Base-by-base conservation (phyloP, 2,888 invertebrate species). In the Branchinecta sandiegonensis region DNA sequence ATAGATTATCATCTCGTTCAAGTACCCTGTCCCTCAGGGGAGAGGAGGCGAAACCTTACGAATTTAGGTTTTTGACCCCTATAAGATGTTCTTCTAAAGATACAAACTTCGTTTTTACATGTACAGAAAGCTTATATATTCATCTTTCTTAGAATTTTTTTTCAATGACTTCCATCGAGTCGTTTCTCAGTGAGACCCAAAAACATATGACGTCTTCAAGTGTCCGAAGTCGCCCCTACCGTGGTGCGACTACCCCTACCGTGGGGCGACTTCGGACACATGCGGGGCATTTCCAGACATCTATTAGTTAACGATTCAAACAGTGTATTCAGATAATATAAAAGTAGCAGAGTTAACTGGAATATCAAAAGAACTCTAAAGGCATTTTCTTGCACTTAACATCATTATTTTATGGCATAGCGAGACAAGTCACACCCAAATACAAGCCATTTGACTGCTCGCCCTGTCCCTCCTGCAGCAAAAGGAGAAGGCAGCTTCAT, bases 21-120 rank as follows among this genome's bases (percentile, higher is more conserved):
- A n/a, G n/a, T n/a, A n/a, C n/a, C n/a, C n/a, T n/a, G n/a, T n/a
- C n/a, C n/a, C n/a, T n/a, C n/a, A n/a, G n/a, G n/a, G n/a, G n/a
- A n/a, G n/a, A n/a, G n/a, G n/a, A n/a, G n/a, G n/a, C n/a, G n/a
- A n/a, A n/a, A n/a, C n/a, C n/a, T n/a, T n/a, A n/a, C n/a, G n/a
- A n/a, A n/a, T 50, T 50, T 50, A 50, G 50, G 50, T 50, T 50
- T 50, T 50, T 50, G 50, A 50, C 50, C 50, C 50, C 50, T 50
- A 50, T 50, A 50, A 50, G 13, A 50, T 50, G 2, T 50, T 50
- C 50, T 50, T 50, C 13, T 50, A 50, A 50, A 50, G 50, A n/a
- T 50, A 50, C n/a, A 50, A 50, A 50, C 50, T 50, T 50, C 13
- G 50, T 50, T 50, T 50, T 50, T 23, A 50, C 50, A 50, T n/a